Evolutionary conservation across 2,888 invertebrate species (phyloP), one percentile per base, ranked within the genome.

Genomic region (Liposcelis brunnea): DNA sequence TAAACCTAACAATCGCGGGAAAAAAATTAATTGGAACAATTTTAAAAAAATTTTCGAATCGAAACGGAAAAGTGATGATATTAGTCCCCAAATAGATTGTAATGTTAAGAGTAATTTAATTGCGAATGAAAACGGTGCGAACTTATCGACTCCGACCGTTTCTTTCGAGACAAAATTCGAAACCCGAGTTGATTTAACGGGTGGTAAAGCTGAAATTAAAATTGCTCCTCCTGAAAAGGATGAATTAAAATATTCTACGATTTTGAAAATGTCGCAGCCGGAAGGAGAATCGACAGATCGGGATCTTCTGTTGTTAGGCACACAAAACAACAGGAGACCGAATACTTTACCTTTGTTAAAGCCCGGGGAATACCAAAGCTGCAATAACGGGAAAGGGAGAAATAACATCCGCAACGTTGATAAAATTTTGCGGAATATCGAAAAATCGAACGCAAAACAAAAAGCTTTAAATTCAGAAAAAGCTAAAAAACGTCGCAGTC

Each of bases 1-100:
- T 50, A 54, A 55, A 53, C 47, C 26, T 26, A 8, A 6, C 4
- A 26, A 6, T 26, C 26, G 26, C 4, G 26, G 26, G 8, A 53
- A 55, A 14, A 65, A 64, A 48, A 61, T 61, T 42, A 64, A 63
- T 31, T 70, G 70, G 70, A 59, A 72, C 46, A 71, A 63, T 45
- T 56, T 70, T 8, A 69, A 67, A 50, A 67, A 65, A 44, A 56
- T 70, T 7, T 61, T 70, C 36, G 61, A 60, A 44, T 52, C 54
- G 6, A 54, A 54, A 31, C 32, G 26, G 8, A 26, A 26, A 26
- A 26, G 26, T 8, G 26, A 26, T 8, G 26, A 26, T 8, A 8
- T 26, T 26, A 26, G 26, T 26, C 26, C 26, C 8, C 26, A 26
- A 26, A 8, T 26, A 26, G 26, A 26, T 8, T 26, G 26, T 26